These are phyloP conservation scores for Cancer borealis DNA, from an alignment of 2,888 invertebrate genomes.

Conservation along the genomic window DNA sequence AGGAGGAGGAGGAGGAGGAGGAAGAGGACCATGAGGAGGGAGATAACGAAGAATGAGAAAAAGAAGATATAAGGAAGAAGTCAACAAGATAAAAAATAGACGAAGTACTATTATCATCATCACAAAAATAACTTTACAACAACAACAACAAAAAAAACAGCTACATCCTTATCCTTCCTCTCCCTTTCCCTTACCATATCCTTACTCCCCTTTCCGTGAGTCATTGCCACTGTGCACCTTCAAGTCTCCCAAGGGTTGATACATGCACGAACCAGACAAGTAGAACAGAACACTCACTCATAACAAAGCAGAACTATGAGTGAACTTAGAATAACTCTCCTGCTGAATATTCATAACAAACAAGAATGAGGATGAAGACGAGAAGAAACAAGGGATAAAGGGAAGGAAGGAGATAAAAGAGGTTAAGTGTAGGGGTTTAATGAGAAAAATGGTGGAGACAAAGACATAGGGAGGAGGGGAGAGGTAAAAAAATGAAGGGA, in stretches of 20 bases:
- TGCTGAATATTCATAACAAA: background rate
- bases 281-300: background rate
- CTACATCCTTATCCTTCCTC: too few species aligned
- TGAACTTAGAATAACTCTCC: too few species aligned
- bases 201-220: background rate
- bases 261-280: too few species aligned
- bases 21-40: background rate
- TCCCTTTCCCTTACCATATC: too few species aligned
- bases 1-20: background rate
- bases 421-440: background rate
- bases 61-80: background rate
- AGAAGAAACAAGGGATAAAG: background rate
- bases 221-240: background rate
- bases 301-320: background rate
- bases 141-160: background rate
- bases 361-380: background rate
- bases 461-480: background rate
- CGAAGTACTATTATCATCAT: background rate
- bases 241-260: too few species aligned
- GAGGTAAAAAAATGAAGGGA: conserved; percentile 1
- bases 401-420: background rate
- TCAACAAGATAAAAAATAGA: too few species aligned
- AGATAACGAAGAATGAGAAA: background rate
- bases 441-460: background rate
- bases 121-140: background rate